Evolutionary conservation across 2,797 vertebrate genomes (phyloP).

Genomic region (Gymnoscopelus microlampas): DNA sequence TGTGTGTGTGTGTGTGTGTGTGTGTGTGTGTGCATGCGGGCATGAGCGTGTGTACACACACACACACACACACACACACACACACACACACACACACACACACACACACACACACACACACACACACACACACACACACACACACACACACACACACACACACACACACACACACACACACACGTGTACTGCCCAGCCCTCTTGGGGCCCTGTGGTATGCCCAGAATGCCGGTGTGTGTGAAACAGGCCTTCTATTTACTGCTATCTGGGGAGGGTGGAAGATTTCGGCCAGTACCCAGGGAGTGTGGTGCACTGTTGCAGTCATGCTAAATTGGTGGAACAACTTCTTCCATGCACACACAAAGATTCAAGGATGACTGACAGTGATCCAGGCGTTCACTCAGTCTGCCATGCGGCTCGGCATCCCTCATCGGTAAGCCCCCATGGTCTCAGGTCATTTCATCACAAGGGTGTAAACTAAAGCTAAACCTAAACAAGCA

Average conservation of each 20-base stretch:
- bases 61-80: too few species aligned
- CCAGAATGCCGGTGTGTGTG: constrained; percentile 69
- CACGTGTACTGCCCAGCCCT: constrained; percentile 45
- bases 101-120: too few species aligned
- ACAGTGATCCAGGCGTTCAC: constrained; percentile 19
- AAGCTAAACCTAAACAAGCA: constrained; percentile 19
- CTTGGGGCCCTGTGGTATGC: constrained; percentile 74
- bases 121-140: too few species aligned
- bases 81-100: too few species aligned
- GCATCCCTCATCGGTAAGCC: constrained; percentile 49
- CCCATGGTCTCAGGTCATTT: constrained; percentile 45
- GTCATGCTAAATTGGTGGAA: constrained; percentile 60
- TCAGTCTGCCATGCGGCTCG: constrained; percentile 21
- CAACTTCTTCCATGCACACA: constrained; percentile 29
- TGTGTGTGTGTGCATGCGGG: constrained; percentile 4
- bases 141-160: too few species aligned
- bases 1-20: constrained; percentile 13
- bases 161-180: constrained; percentile 19
- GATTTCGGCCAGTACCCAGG: neutral
- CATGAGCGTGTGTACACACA: constrained; percentile 6
- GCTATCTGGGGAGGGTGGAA: constrained; percentile 30
- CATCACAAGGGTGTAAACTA: constrained; percentile 42
- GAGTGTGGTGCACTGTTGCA: constrained; percentile 30
- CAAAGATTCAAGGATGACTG: constrained; percentile 46
- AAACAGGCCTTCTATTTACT: constrained; percentile 47